Evolutionary conservation across 1,140 invertebrate species (phyloP).

Genomic region (Zophobas morio): DNA sequence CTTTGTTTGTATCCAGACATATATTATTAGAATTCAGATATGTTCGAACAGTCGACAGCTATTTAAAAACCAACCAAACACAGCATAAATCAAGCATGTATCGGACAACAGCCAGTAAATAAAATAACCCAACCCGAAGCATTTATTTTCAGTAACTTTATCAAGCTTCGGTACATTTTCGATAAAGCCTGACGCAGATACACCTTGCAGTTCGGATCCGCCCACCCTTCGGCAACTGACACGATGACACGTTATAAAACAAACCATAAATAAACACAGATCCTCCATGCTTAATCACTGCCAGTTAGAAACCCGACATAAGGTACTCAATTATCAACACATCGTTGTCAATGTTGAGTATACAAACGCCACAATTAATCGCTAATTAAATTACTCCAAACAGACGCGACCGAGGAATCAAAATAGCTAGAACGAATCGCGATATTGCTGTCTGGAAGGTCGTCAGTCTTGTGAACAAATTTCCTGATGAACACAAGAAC

Average conservation of each 20-base stretch:
- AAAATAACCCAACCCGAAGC: neutral
- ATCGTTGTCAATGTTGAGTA: neutral
- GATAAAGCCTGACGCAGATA: constrained; percentile 12
- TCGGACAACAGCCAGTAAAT: neutral
- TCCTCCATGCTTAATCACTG: neutral
- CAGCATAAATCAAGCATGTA: too few relatives aligned
- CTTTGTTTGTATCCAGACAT: too few relatives aligned
- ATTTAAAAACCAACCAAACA: too few relatives aligned
- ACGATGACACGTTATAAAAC: constrained; percentile 22
- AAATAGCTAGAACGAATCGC: neutral
- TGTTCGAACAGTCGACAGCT: too few relatives aligned
- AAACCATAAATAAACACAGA: constrained; percentile 15
- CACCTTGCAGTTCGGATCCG: constrained; percentile 12
- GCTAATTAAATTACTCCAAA: neutral
- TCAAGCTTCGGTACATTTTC: constrained; percentile 4
- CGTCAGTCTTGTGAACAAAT: too few relatives aligned
- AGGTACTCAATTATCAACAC: constrained; percentile 24
- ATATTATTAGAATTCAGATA: too few relatives aligned
- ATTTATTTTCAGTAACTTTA: constrained; percentile 11
- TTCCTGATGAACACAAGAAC: too few relatives aligned
- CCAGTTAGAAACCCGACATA: constrained; percentile 8
- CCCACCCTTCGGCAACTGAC: constrained; percentile 1
- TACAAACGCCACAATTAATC: neutral
- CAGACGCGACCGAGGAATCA: neutral
- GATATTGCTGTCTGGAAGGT: too few relatives aligned